Base-by-base conservation (phyloP, 1,140 invertebrate genomes). In the Musca domestica region DNA sequence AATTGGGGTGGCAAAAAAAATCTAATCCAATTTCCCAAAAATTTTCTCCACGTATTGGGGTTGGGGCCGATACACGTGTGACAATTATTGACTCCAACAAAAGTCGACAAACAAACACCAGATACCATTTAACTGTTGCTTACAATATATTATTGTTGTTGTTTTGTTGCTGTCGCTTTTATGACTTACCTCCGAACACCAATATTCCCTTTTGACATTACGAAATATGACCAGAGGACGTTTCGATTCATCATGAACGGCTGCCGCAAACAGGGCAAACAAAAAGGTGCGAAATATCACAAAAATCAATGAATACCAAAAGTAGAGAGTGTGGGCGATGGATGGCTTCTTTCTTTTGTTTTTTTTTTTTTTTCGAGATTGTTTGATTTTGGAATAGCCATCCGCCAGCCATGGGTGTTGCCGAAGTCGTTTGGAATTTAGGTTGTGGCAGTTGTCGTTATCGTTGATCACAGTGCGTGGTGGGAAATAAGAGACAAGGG, bases 201-300 rank as follows among this genome's bases (percentile, higher is more conserved):
- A 90, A 71, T 79, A 83, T 25, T 85, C 83, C 2, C 84, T 71
- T 9, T 88, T 84, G 66, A 88, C 85, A 47, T 79, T 84, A 41
- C 86, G 88, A 49, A 90, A 77, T 64, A 84, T 76, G 15, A 83
- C 77, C 48, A 88, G 71, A 0, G 85, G 85, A 27, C 84, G 70
- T 79, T 83, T 86, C 17, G 88, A 88, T 70, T 88, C 85, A 76
- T 89, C 88, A 71, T 89, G 81, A 10, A 90, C 85, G 46, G 85
- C 84, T 15, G 88, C 85, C n/a, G 86, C 82, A 25, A 84, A 84
- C 0, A 89, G 73, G 0, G 87, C 87, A 1, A 90, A 85, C 2
- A 83, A 77, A 3, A 85, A 72, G 0, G 86, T 87, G 70, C 88
- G 81, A n/a, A 82, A 77, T 3, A 89, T 78, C 3, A 90, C 74